Conservation (phyloP, 2,113 vertebrate genomes). For the Myotis yumanensis region DNA sequence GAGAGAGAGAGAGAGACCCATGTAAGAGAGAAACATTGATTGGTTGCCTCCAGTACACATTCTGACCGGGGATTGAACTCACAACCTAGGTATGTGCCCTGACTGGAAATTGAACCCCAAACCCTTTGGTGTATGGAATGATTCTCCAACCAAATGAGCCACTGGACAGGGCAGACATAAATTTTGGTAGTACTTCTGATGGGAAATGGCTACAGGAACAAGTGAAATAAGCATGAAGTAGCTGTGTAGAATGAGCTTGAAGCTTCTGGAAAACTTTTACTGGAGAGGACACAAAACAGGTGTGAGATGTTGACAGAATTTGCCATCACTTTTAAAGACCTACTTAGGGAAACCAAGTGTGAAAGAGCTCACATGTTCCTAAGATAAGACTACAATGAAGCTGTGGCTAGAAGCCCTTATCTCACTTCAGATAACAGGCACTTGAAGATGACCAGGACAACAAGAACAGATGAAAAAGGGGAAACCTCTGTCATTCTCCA, state of each 20-base stretch:
- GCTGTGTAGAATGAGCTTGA: background rate
- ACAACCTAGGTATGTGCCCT: no score
- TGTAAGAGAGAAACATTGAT: no score
- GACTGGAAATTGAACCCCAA: background rate
- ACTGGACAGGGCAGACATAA: background rate
- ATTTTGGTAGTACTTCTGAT: background rate
- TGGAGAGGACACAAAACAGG: constrained; percentile 71
- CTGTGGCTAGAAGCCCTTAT: constrained; percentile 48
- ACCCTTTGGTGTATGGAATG: background rate
- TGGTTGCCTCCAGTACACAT: no score
- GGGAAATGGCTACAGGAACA: background rate
- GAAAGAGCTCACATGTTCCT: constrained; percentile 31
- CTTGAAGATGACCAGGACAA: constrained; percentile 45
- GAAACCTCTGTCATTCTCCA: background rate
- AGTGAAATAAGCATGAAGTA: background rate
- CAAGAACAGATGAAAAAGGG: background rate
- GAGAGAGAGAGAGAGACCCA: no score
- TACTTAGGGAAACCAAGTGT: constrained; percentile 58
- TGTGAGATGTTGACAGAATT: constrained; percentile 77
- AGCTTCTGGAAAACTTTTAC: background rate
- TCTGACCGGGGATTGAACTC: no score
- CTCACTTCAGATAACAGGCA: constrained; percentile 59
- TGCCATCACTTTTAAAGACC: constrained; percentile 65
- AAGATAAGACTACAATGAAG: constrained; percentile 59
- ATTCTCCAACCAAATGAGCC: background rate